Percentiles rank a stretch among this genome's conserved stretches.
These are phyloP conservation scores for Sinonovacula constricta DNA, from an alignment of 1,140 invertebrate species.

Conservation along the genomic window DNA sequence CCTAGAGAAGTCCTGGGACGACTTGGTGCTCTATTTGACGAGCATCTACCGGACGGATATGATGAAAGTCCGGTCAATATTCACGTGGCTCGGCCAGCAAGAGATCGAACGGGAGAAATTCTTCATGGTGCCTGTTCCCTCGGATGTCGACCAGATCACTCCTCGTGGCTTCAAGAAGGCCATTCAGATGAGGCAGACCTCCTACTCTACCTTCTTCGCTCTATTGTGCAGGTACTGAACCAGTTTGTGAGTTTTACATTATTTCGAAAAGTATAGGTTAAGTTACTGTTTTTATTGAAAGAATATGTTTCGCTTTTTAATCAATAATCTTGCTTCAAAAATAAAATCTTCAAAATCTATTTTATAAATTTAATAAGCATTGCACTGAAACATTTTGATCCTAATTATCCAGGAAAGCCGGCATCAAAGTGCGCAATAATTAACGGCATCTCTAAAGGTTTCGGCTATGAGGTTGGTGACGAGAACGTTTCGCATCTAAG, in stretches of 20 bases:
- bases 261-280: neutral
- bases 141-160: conserved; percentile 27
- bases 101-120: conserved; percentile 37
- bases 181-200: conserved; percentile 30
- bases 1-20: conserved; percentile 41
- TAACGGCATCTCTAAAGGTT: conserved; percentile 51
- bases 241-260: neutral
- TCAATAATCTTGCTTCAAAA: no score
- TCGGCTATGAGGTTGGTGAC: conserved; percentile 53
- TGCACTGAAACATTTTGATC: no score
- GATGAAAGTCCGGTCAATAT: conserved; percentile 52
- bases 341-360: no score
- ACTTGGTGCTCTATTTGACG: conserved; percentile 42
- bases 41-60: conserved; percentile 41
- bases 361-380: no score
- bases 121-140: conserved; percentile 27
- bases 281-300: neutral
- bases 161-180: conserved; percentile 48
- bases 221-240: conserved; percentile 52
- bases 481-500: conserved; percentile 84
- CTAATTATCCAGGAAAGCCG: conserved; percentile 43
- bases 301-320: no score
- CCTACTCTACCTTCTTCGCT: conserved; percentile 52
- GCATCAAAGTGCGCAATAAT: conserved; percentile 50
- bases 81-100: conserved; percentile 52